phyloP scores from a whole-genome alignment of 2,888 invertebrate genomes.

The Erynnis tages region DNA sequence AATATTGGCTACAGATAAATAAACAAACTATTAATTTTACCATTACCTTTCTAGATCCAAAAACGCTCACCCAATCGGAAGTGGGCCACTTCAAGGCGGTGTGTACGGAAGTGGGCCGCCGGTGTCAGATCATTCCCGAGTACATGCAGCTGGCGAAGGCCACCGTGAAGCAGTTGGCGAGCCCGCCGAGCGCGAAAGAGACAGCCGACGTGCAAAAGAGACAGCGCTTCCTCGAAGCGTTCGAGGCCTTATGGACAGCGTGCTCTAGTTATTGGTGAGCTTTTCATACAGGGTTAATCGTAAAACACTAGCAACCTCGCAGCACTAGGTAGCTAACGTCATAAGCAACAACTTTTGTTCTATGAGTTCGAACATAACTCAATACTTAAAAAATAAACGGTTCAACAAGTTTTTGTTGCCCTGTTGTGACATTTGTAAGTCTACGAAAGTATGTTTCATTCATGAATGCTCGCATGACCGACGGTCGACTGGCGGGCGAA shows the following conservation, averaged over 20 bases:
- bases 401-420: too few relatives aligned
- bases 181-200: constrained; percentile 34
- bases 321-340: too few relatives aligned
- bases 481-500: too few relatives aligned
- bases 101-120: constrained; percentile 61
- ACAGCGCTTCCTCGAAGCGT: constrained; percentile 41
- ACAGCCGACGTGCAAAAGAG: constrained; percentile 35
- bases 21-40: too few relatives aligned
- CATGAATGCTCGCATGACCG: too few relatives aligned
- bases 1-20: too few relatives aligned
- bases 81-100: constrained; percentile 64
- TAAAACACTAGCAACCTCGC: too few relatives aligned
- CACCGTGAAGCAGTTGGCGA: constrained; percentile 52
- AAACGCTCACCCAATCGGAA: constrained; percentile 56
- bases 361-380: too few relatives aligned
- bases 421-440: too few relatives aligned
- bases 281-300: background rate
- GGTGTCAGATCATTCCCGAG: constrained; percentile 72
- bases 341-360: too few relatives aligned
- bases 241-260: constrained; percentile 67
- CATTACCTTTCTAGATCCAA: constrained; percentile 47
- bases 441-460: too few relatives aligned
- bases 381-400: too few relatives aligned
- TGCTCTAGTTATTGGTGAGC: constrained; percentile 71
- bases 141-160: constrained; percentile 70